Conservation (phyloP, 35 echinoderm and acorn worm species). For the Patiria miniata region DNA sequence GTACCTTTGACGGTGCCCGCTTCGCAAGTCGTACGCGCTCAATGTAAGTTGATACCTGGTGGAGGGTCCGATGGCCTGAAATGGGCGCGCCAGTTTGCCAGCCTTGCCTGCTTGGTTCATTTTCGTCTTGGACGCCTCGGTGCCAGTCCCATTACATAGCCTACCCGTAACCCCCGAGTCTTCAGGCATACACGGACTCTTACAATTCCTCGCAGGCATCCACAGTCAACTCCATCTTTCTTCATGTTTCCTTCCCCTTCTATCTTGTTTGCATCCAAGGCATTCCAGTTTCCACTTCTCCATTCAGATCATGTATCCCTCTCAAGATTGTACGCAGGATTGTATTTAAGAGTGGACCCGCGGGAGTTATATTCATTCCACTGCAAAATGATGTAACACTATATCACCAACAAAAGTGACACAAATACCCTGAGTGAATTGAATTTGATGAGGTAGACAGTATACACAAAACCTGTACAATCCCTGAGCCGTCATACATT, state of each 20-base stretch:
- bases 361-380: neutral
- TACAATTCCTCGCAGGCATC: no score
- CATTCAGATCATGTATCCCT: neutral
- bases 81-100: no score
- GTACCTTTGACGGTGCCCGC: neutral
- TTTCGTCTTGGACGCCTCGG: neutral
- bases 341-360: neutral
- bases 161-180: neutral
- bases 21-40: neutral
- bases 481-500: no score
- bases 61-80: neutral
- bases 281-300: neutral
- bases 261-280: neutral
- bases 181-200: neutral
- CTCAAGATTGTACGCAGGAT: neutral
- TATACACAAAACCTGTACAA: no score
- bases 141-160: neutral
- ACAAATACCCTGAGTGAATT: neutral
- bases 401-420: conserved; percentile 4
- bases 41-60: neutral
- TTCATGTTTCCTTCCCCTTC: neutral
- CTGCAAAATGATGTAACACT: neutral
- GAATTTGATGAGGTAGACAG: neutral
- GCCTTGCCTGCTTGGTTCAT: neutral
- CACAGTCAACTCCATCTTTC: no score